A percentile compares a stretch with the other conserved stretches of the same genome.
These are phyloP conservation scores for Rhingia rostrata DNA, from an alignment of 2,888 invertebrate genomes.

Conservation along the genomic window DNA sequence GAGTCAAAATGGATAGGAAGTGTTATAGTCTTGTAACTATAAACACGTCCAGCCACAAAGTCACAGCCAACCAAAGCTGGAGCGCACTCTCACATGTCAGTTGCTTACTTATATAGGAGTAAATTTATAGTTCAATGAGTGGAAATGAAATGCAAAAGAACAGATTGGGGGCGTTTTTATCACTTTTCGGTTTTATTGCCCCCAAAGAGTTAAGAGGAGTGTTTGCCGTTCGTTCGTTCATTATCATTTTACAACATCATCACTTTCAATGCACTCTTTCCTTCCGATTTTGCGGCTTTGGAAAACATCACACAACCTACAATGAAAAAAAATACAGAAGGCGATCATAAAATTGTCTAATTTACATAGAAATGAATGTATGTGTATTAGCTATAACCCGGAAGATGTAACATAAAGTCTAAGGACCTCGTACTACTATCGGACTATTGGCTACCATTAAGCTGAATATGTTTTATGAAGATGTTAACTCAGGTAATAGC, in stretches of 20 bases:
- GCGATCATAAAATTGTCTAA: slow-evolving; percentile 66
- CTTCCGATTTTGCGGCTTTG: slow-evolving; percentile 56
- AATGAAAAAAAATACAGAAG: slow-evolving; percentile 20
- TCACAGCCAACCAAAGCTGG: neutral
- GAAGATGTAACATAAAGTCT: slow-evolving; percentile 59
- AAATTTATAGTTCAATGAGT: slow-evolving; percentile 70
- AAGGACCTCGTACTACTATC: slow-evolving; percentile 45
- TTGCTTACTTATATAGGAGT: slow-evolving; percentile 53
- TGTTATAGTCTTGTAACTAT: neutral
- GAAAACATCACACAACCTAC: slow-evolving; percentile 1
- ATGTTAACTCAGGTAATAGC: slow-evolving; percentile 49
- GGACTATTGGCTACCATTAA: slow-evolving; percentile 41
- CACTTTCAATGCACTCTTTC: slow-evolving; percentile 62
- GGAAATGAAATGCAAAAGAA: slow-evolving; percentile 59
- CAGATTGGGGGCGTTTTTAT: slow-evolving; percentile 48
- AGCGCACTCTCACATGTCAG: slow-evolving; percentile 60
- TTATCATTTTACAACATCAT: slow-evolving; percentile 3
- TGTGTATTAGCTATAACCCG: slow-evolving; percentile 9
- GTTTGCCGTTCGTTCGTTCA: slow-evolving; percentile 2
- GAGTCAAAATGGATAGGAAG: slow-evolving; percentile 13
- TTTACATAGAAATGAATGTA: slow-evolving; percentile 70
- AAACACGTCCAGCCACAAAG: neutral
- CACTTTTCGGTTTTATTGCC: slow-evolving; percentile 56
- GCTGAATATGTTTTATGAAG: slow-evolving; percentile 51
- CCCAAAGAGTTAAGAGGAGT: slow-evolving; percentile 46